These are phyloP conservation scores for Apostichopus parvimensis DNA, from an alignment of 35 echinoderm and acorn worm genomes.

Conservation along the genomic window DNA sequence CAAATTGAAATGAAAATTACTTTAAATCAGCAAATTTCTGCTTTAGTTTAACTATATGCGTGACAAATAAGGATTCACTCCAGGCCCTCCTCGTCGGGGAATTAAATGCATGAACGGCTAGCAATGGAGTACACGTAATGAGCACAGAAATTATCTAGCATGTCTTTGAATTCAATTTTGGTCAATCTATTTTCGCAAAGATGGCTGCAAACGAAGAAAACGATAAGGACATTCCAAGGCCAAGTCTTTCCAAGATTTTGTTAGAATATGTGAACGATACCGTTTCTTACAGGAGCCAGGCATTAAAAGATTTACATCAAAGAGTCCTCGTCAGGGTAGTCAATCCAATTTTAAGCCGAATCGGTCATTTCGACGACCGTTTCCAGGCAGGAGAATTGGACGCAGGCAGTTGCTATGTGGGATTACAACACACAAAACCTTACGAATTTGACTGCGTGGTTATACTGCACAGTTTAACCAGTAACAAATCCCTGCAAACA, in stretches of 20 bases:
- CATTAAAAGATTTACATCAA: background rate
- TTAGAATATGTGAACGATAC: background rate
- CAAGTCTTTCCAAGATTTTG: constrained; percentile 48
- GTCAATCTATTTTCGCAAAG: background rate
- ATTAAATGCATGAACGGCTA: background rate
- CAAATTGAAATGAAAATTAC: too few species aligned
- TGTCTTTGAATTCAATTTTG: too few species aligned
- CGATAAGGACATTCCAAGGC: background rate
- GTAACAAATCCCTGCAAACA: constrained; percentile 13
- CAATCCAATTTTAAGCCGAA: constrained; percentile 56
- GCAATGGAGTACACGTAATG: background rate
- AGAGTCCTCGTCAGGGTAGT: constrained; percentile 39
- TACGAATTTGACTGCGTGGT: constrained; percentile 54
- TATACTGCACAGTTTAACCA: constrained; percentile 24
- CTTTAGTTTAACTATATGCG: too few species aligned
- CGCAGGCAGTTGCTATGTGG: constrained; percentile 62
- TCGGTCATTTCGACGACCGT: constrained; percentile 64
- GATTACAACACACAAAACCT: constrained; percentile 1
- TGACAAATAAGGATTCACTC: too few species aligned
- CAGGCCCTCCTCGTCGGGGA: too few species aligned
- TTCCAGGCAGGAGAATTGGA: constrained; percentile 39
- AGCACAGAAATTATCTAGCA: too few species aligned
- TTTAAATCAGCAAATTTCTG: too few species aligned
- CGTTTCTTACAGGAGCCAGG: background rate
- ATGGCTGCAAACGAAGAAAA: background rate